These are phyloP conservation scores for Psammodynastes pulverulentus DNA, from an alignment of 2,113 vertebrate species.

Conservation along the genomic window DNA sequence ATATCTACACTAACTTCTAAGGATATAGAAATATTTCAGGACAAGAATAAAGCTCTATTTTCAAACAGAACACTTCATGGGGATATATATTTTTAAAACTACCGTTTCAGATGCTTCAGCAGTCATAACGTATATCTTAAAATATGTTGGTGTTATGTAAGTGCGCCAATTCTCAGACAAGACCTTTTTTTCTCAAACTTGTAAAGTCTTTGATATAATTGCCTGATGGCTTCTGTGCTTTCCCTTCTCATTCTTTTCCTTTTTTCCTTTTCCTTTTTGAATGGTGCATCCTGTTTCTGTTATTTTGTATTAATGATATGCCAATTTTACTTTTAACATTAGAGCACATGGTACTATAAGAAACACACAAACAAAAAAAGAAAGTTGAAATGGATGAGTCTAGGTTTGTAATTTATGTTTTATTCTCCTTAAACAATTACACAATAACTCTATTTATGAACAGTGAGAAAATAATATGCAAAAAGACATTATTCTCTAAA, in stretches of 20 bases:
- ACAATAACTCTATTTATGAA: neutral
- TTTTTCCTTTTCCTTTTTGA: neutral
- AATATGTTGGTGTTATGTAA: neutral
- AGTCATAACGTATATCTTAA: neutral
- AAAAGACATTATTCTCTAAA: neutral
- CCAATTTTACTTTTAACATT: neutral
- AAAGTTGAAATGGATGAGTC: neutral
- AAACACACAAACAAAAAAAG: neutral
- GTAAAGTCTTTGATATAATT: neutral
- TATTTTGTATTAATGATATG: neutral
- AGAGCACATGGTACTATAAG: neutral
- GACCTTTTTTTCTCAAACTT: neutral
- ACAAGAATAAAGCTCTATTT: neutral
- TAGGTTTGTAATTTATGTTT: neutral
- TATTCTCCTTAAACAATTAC: neutral
- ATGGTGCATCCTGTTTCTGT: neutral
- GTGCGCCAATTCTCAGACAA: neutral
- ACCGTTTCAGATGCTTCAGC: neutral
- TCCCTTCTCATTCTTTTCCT: neutral
- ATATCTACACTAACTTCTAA: neutral
- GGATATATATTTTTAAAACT: neutral
- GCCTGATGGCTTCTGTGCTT: neutral
- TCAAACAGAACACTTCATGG: neutral
- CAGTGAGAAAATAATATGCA: neutral
- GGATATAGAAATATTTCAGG: neutral